Evolutionary conservation across 2,113 vertebrate species (phyloP), one percentile per base, ranked within the genome.

Genomic region (Catharus fuscescens): DNA sequence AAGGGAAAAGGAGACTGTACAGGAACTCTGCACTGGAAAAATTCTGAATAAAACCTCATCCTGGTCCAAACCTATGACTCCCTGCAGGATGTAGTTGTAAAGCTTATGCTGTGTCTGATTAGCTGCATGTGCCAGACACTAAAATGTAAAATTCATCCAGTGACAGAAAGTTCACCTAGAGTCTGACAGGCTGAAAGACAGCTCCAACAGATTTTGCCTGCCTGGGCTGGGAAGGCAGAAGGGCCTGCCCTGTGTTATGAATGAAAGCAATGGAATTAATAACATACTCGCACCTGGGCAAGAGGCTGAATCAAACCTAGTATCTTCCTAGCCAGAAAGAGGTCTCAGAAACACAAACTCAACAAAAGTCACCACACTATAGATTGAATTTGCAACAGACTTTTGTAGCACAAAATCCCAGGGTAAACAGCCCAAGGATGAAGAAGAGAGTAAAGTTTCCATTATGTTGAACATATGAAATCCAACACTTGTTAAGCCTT

Each of bases 401-500:
- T 40, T 83, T 45, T 38, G 36, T 62, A 4, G 7, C 65, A 76
- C 14, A 84, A 73, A 80, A 79, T 9, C 21, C n/a, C 32, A 17
- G 18, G n/a, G 26, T 65, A 77, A 60, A 59, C 14, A 62, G 56
- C 53, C 66, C 44, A 38, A 54, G 48, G 83, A 82, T 61, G 72
- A 80, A 85, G 66, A 38, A 38, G 16, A 64, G 7, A 62, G 50
- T 47, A 24, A 86, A 65, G 70, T 69, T 93, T 91, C 72, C 32
- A 66, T 62, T 86, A 38, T 47, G 79, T 14, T 56, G 45, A 79
- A 32, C 48, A 36, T 5, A 28, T 53, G 45, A 96, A 94, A 91
- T 66, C n/a, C 54, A 71, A 82, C 25, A 29, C 48, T 84, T 66
- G 67, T 47, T 59, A 93, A 91, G 64, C 80, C 71, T 80, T 88